These are phyloP conservation scores for Belonocnema kinseyi DNA, from an alignment of 1,140 invertebrate genomes.

Conservation along the genomic window DNA sequence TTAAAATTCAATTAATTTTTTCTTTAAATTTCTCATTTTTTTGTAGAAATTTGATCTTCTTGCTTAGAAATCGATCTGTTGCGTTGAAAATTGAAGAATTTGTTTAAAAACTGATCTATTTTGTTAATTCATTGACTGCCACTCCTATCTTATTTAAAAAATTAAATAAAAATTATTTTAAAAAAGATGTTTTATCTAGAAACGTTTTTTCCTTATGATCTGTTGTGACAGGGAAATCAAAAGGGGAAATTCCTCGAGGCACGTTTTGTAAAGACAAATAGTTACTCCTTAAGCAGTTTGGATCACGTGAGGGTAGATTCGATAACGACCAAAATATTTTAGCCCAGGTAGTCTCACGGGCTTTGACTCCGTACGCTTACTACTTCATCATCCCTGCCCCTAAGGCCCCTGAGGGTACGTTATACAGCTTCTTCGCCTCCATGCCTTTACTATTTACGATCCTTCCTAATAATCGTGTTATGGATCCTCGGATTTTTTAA, in stretches of 20 bases:
- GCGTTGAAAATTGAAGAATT: no score
- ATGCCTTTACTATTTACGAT: conserved; percentile 28
- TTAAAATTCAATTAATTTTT: no score
- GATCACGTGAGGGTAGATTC: conserved; percentile 44
- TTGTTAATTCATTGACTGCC: no score
- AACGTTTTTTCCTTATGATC: neutral
- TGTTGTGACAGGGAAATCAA: neutral
- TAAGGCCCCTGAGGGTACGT: conserved; percentile 40
- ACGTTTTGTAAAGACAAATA: conserved; percentile 41
- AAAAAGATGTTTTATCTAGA: neutral
- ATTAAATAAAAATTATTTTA: neutral
- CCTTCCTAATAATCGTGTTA: conserved; percentile 2
- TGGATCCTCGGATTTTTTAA: conserved; percentile 19
- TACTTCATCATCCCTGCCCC: conserved; percentile 56
- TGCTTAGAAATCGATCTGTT: no score
- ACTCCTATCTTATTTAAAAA: neutral
- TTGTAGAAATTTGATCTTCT: no score
- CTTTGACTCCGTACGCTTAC: conserved; percentile 36
- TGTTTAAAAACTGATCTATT: no score
- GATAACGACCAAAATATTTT: conserved; percentile 63
- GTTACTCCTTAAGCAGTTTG: conserved; percentile 43
- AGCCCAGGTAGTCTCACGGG: conserved; percentile 57
- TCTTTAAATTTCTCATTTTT: no score
- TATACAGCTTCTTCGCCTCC: no score
- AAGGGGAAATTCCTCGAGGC: neutral